phyloP scores from a whole-genome alignment of 1,140 invertebrate species.

The Physella acuta region DNA sequence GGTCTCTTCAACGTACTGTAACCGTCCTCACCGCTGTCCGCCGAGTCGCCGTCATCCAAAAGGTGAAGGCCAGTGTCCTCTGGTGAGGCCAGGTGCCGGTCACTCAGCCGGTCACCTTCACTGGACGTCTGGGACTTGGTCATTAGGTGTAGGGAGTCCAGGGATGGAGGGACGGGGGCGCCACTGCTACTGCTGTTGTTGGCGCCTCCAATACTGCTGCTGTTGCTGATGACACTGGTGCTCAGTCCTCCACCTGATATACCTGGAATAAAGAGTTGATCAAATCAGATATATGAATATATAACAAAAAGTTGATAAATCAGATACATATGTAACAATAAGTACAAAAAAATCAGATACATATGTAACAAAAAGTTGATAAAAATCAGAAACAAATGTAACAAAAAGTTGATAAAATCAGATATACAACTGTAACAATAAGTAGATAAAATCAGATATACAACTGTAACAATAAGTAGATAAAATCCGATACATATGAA shows the following conservation, averaged over 20 bases:
- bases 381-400: neutral
- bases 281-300: neutral
- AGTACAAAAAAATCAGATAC: no score
- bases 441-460: neutral
- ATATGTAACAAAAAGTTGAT: no score
- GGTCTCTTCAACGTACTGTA: conserved; percentile 28
- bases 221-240: conserved; percentile 20
- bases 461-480: no score
- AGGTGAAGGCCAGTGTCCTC: conserved; percentile 20
- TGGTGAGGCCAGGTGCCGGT: conserved; percentile 27
- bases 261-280: conserved; percentile 13
- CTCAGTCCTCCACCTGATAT: conserved; percentile 20
- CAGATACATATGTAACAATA: neutral
- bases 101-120: conserved; percentile 28
- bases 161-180: conserved; percentile 44
- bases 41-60: conserved; percentile 4
- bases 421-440: neutral
- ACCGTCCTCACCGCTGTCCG: conserved; percentile 26
- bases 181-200: conserved; percentile 12
- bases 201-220: conserved; percentile 9
- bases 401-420: neutral
- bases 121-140: conserved; percentile 35
- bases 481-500: no score
- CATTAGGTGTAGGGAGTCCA: conserved; percentile 47
- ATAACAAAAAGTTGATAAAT: neutral